These are phyloP conservation scores for Armadillidium nasatum DNA, from an alignment of 1,140 invertebrate species.

Conservation along the genomic window DNA sequence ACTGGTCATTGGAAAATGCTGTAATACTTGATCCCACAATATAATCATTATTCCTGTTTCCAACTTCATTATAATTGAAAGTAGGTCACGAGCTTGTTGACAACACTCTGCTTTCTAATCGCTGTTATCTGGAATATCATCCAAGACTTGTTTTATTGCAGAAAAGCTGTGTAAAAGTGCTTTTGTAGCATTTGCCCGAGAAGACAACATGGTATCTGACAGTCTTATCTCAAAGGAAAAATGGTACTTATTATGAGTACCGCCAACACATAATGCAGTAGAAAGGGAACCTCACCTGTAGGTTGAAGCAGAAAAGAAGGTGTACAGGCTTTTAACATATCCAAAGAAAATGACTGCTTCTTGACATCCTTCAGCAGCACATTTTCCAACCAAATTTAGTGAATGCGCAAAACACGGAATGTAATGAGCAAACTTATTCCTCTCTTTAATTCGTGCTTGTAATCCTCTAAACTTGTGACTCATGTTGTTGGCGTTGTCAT, in stretches of 20 bases:
- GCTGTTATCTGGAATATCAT: neutral
- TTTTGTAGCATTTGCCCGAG: neutral
- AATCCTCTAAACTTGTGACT: neutral
- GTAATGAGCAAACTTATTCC: neutral
- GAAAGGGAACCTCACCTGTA: neutral
- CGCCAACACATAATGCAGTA: neutral
- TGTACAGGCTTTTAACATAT: neutral
- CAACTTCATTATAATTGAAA: neutral
- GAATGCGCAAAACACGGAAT: neutral
- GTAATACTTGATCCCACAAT: neutral
- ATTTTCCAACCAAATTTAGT: neutral
- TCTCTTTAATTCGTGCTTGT: neutral
- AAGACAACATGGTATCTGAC: neutral
- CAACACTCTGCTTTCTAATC: neutral
- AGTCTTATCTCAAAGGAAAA: neutral
- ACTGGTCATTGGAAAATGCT: neutral
- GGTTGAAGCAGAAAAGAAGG: neutral
- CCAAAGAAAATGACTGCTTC: neutral
- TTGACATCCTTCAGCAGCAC: neutral
- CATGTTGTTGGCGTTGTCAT: neutral
- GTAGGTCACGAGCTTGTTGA: neutral
- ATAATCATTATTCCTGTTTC: neutral
- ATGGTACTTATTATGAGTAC: too few species aligned
- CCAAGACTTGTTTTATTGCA: neutral
- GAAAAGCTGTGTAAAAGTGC: neutral